Base-by-base conservation (phyloP, 2,888 invertebrate genomes). In the Agrilus cyanescens region DNA sequence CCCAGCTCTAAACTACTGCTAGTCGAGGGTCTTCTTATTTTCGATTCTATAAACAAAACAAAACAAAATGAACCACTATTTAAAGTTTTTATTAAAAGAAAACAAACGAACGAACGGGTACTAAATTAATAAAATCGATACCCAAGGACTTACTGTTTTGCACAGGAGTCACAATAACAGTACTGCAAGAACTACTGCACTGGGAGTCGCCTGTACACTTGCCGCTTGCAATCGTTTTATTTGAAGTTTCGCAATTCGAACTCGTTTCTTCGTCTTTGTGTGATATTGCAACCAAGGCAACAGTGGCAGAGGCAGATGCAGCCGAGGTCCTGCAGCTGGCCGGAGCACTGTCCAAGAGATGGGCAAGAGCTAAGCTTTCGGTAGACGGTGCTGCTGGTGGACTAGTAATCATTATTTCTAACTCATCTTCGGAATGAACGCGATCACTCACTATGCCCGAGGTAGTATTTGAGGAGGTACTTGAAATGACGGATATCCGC, bases 361-460 rank as follows among this genome's bases (percentile, higher is more conserved):
- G 85, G 31, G 82, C 84, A 59, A 85, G 71, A 31, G 87, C 85
- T 55, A 88, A 69, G 64, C 87, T 87, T 66, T 89, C 88, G 5
- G 85, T 85, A 1, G 87, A 87, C 4, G 85, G 85, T n/a, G 86
- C 86, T n/a, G n/a, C 25, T 25, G 85, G 85, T 14, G 85, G 86
- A 37, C 82, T 78, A 52, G 83, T 85, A 46, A 84, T 85, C 82
- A 85, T 83, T 50, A 85, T 87, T 70, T 89, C 89, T 59, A 90
- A 78, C 67, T 93, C 94, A 62, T 94, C 94, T 69, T 93, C 86
- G 42, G 90, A 91, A 63, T 93, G 91, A 43, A 91, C 90, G 53
- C 91, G 80, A 65, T 95, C 95, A 64, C 94, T 93, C 36, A 94
- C 93, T 55, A 95, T 93, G 45, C 95, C 95, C 25, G 93, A 94